These are phyloP conservation scores for Limnephilus marmoratus DNA, from an alignment of 2,888 invertebrate species.

Conservation along the genomic window DNA sequence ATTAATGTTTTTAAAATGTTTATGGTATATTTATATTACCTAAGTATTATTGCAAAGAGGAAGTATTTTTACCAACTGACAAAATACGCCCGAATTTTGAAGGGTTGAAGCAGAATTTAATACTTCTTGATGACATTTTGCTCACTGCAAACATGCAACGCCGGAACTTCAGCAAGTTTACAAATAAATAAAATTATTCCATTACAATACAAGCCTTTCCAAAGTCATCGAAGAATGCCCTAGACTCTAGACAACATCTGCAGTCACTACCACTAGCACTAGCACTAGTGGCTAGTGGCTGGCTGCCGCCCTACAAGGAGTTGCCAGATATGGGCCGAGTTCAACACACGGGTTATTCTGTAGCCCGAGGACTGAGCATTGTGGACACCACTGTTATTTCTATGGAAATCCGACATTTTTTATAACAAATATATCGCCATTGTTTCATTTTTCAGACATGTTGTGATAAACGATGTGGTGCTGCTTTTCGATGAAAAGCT, in stretches of 20 bases:
- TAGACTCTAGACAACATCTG: constrained; percentile 20
- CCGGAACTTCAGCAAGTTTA: no score
- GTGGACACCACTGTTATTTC: not conserved
- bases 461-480: not conserved
- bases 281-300: no score
- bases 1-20: no score
- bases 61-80: no score
- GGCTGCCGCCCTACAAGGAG: no score
- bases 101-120: no score
- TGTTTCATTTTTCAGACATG: not conserved
- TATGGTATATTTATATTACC: no score
- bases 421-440: not conserved
- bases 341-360: constrained; percentile 24
- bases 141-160: no score
- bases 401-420: constrained; percentile 27
- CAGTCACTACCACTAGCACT: not conserved
- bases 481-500: not conserved
- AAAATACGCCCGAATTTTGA: no score
- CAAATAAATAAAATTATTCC: no score
- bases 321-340: constrained; percentile 6
- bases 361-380: not conserved
- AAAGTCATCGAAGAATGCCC: constrained; percentile 14
- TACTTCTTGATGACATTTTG: no score
- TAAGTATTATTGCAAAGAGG: no score
- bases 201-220: not conserved